A percentile compares a stretch with the other conserved stretches of the same genome.
Conservation (phyloP, 2,113 vertebrate species). For the Catharus fuscescens region DNA sequence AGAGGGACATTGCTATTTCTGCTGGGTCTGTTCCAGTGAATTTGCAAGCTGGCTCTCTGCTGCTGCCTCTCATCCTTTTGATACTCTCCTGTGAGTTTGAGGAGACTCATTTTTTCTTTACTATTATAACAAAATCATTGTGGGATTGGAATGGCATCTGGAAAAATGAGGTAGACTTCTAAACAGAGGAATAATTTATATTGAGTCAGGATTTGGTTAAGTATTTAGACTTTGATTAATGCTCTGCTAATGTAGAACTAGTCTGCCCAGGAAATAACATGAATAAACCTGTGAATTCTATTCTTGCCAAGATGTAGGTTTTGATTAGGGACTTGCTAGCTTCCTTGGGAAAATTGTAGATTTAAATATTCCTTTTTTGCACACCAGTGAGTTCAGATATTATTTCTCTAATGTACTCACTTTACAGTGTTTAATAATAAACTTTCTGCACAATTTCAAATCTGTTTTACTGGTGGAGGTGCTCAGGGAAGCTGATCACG, state of each 20-base stretch:
- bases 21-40: not conserved
- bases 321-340: not conserved
- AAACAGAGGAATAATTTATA: not conserved
- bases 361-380: not conserved
- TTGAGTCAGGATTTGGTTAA: not conserved
- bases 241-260: slow-evolving; percentile 4
- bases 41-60: not conserved
- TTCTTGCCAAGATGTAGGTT: not conserved
- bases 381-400: not conserved
- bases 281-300: not conserved
- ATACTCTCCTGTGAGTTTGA: not conserved
- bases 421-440: not conserved
- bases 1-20: not conserved
- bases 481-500: not conserved
- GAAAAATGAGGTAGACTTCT: slow-evolving; percentile 2
- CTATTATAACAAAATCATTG: not conserved
- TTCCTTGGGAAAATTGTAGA: not conserved
- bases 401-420: not conserved
- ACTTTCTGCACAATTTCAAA: not conserved
- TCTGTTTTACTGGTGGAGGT: not conserved
- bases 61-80: not conserved
- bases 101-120: not conserved
- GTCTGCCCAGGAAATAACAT: not conserved
- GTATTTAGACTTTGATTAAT: not conserved
- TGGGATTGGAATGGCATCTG: not conserved